Evolutionary conservation across 1,140 invertebrate genomes (phyloP).

Genomic region (Sipha flava): DNA sequence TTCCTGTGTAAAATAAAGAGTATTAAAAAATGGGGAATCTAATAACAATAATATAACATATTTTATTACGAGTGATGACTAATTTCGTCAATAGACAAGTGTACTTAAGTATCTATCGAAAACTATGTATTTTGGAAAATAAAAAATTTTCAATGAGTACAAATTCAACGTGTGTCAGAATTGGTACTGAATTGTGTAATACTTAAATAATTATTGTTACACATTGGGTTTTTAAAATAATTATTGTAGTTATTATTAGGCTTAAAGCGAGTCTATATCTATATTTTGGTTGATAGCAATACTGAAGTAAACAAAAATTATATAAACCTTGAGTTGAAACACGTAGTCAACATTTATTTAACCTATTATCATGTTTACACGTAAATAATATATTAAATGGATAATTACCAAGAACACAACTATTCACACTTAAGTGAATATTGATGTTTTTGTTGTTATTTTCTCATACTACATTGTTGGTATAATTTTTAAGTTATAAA

Average conservation of each 20-base stretch:
- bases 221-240: neutral
- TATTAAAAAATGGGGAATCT: neutral
- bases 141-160: too few relatives aligned
- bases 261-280: neutral
- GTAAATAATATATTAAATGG: neutral
- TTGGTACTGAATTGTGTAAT: too few relatives aligned
- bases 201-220: neutral
- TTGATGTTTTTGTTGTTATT: neutral
- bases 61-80: too few relatives aligned
- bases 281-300: neutral
- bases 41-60: neutral
- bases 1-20: constrained; percentile 50
- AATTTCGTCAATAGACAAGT: too few relatives aligned
- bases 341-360: neutral
- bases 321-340: neutral
- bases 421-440: neutral
- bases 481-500: neutral
- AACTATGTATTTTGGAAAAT: too few relatives aligned
- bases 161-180: neutral
- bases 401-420: neutral
- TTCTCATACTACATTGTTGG: neutral
- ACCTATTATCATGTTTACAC: neutral
- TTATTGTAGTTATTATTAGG: neutral
- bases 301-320: constrained; percentile 5
- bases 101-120: too few relatives aligned